Percentiles rank a stretch among this genome's conserved stretches.
These are phyloP conservation scores for Intellagama lesueurii DNA, from an alignment of 2,797 vertebrate species.

Conservation along the genomic window DNA sequence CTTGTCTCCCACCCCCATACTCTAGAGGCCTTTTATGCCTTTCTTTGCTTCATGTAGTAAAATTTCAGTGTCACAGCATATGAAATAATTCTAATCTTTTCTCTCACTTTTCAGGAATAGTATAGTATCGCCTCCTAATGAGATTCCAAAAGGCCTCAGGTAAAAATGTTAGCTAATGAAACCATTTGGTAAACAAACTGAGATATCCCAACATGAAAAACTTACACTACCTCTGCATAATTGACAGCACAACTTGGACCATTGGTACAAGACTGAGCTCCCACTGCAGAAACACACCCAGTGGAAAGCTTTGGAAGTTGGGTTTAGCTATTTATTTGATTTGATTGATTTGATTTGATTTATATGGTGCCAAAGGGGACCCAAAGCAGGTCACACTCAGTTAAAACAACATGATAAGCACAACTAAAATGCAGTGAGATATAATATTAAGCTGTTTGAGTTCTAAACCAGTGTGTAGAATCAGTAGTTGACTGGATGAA, in stretches of 20 bases:
- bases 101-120: not conserved
- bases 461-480: too few species aligned
- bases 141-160: not conserved
- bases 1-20: not conserved
- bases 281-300: not conserved
- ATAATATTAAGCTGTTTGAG: too few species aligned
- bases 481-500: too few species aligned
- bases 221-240: not conserved
- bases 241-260: not conserved
- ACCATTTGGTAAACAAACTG: not conserved
- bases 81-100: not conserved
- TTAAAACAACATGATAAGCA: too few species aligned
- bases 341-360: too few species aligned
- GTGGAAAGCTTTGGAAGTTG: not conserved
- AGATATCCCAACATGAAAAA: not conserved
- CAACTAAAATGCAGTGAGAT: too few species aligned
- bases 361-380: too few species aligned
- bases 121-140: not conserved
- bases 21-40: not conserved
- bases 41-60: slow-evolving; percentile 5
- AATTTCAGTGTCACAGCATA: not conserved
- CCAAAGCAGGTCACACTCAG: too few species aligned
- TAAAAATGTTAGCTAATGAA: not conserved
- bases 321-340: not conserved
- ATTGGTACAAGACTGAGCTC: not conserved